These are phyloP conservation scores for Cylloceria caligata DNA, from an alignment of 2,888 invertebrate genomes.

Conservation along the genomic window DNA sequence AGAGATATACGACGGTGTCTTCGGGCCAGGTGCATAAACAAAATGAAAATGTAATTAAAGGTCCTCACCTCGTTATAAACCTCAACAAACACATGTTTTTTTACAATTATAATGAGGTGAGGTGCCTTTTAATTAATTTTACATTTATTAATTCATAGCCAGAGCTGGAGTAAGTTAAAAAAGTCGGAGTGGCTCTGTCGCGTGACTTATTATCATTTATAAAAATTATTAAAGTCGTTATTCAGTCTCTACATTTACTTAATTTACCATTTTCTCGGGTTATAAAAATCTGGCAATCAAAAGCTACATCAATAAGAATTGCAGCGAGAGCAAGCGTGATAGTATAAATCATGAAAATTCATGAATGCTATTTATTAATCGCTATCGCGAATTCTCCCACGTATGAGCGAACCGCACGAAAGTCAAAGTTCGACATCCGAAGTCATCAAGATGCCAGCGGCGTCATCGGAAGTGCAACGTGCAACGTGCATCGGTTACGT, in stretches of 20 bases:
- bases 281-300: not conserved
- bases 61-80: no score
- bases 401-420: not conserved
- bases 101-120: no score
- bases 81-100: no score
- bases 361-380: slow-evolving; percentile 52
- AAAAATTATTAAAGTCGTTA: not conserved
- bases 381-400: slow-evolving; percentile 11
- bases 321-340: not conserved
- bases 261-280: not conserved
- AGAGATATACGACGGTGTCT: not conserved
- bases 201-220: not conserved
- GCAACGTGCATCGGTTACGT: not conserved
- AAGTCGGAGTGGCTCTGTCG: not conserved
- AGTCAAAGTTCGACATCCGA: slow-evolving; percentile 2
- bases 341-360: slow-evolving; percentile 55
- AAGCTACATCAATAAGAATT: not conserved
- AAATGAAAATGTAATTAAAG: no score
- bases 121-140: no score
- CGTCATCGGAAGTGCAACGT: slow-evolving; percentile 13
- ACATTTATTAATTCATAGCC: no score
- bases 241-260: not conserved
- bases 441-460: slow-evolving; percentile 14
- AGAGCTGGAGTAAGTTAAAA: no score
- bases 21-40: not conserved